Evolutionary conservation across 2,113 vertebrate genomes (phyloP), one percentile per base, ranked within the genome.

Genomic region (Microcebus ravelobensis): DNA sequence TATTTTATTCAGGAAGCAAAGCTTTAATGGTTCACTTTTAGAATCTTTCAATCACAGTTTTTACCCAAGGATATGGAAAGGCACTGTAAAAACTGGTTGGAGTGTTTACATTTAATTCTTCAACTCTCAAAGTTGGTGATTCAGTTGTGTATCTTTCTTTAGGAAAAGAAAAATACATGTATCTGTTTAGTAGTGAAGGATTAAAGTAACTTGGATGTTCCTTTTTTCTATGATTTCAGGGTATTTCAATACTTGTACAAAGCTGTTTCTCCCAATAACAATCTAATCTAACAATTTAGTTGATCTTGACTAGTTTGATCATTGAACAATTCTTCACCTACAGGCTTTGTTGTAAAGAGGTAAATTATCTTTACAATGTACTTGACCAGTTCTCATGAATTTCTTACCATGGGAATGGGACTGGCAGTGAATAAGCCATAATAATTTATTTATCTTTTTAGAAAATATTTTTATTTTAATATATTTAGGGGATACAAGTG

Each of bases 1-100:
- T 94, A 20, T 89, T 87, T 91, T 85, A 88, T 63, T 85, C 13
- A 70, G 70, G 86, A 92, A 70, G 10, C 63, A 89, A 76, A 82
- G 73, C 71, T 85, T 92, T 89, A 80, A 65, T 91, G n/a, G n/a
- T 61, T 76, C 59, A 87, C 4, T 5, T 76, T 42, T 50, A 36
- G 42, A 91, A n/a, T 31, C 29, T 92, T 97, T 79, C 31, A 57
- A 67, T 83, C 18, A n/a, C 0, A 73, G 0, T 77, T 94, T 5
- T 86, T 76, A 92, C 29, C 8, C 18, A 65, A 50, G 17, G 18
- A 63, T 87, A 27, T 67, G 6, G 36, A 71, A 92, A 95, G 1
- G 1, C 18, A 27, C 45, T 77, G 5, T 71, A 68, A 50, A 67
- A 87, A 29, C 11, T 84, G 4, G 10, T 27, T 87, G 31, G 23